Base-by-base conservation (phyloP, 2,888 invertebrate genomes). In the Tachina fera region DNA sequence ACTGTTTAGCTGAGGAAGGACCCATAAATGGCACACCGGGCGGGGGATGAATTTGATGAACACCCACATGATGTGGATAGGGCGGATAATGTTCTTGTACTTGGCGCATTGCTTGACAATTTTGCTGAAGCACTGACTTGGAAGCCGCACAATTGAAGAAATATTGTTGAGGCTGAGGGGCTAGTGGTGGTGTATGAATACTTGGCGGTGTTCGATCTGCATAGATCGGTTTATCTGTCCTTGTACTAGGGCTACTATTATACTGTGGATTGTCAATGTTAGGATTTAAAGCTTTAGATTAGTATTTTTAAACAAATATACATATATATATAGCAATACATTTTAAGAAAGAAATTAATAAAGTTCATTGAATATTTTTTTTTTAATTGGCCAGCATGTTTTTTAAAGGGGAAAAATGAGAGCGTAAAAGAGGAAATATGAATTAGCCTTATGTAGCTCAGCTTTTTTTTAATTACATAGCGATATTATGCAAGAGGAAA, bases 141-240 rank as follows among this genome's bases (percentile, higher is more conserved):
- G 93, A 90, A 68, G 92, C 93, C 77, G 93, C 93, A 87, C 92
- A 93, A 87, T 93, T 93, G 87, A 93, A 92, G 87, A 91, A 93
- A 71, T 91, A 90, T 60, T 89, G 87, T 76, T 56, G 87, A 22
- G 89, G 88, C 14, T 74, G 87, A 56, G 68, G 39, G 13, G 56
- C 31, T 49, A 74, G 39, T 58, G 80, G 75, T 19, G 71, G 63
- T n/a, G 86, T 87, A 56, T 85, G 86, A 63, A 83, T 77, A 65
- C 41, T 74, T 39, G 83, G 83, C 16, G 84, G 81, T 10, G 84
- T 76, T 41, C 79, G 78, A 60, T 83, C 79, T 14, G 47, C 75
- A 70, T 77, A 88, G n/a, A 88, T 31, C 61, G 90, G 86, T n/a
- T 76, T 76, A 51, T 72, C 47, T 58, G 19, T 41, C 45, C 22